Base-by-base conservation (phyloP, 2,113 vertebrate species). In the Chloropsis cyanopogon region DNA sequence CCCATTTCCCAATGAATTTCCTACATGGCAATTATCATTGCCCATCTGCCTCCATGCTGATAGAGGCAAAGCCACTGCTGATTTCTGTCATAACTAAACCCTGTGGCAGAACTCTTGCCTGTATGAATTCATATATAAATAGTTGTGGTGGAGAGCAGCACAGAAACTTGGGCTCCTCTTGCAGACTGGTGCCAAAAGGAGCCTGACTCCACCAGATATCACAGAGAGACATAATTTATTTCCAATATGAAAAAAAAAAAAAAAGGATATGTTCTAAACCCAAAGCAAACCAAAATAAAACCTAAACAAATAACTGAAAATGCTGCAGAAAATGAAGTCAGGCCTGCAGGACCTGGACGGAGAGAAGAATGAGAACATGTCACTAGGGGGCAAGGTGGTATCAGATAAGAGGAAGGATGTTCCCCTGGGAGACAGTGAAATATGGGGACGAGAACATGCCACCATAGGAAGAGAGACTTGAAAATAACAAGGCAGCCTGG, bases 351-450 rank as follows among this genome's bases (percentile, higher is more conserved):
- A 86, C 24, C 26, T 22, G 35, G 20, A 12, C 35, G 60, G 57
- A 33, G 41, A 35, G 47, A 93, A 85, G 47, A 39, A 50, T 21
- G 46, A 80, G 53, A 59, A 17, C n/a, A 24, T 86, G 92, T 84
- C 93, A 88, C 90, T 85, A 94, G 89, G 7, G 84, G 90, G 87
- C 89, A 95, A 94, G 39, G 8, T 77, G 44, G 63, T 35, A 92
- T 77, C 50, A 63, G 82, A 47, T 42, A 87, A 79, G 24, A 15
- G 24, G 12, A 65, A n/a, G 22, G 23, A 63, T 68, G 17, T 11
- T 70, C 7, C 19, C 24, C 24, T 33, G 28, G 26, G 60, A 82
- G 57, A 57, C 35, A 61, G 31, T 75, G 91, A 95, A 92, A 78
- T 87, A 91, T 4, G 46, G 63, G 28, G 61, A 87, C 28, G 42